Evolutionary conservation across 2,888 invertebrate species (phyloP), one percentile per base, ranked within the genome.

Genomic region (Drosophila koepferae): DNA sequence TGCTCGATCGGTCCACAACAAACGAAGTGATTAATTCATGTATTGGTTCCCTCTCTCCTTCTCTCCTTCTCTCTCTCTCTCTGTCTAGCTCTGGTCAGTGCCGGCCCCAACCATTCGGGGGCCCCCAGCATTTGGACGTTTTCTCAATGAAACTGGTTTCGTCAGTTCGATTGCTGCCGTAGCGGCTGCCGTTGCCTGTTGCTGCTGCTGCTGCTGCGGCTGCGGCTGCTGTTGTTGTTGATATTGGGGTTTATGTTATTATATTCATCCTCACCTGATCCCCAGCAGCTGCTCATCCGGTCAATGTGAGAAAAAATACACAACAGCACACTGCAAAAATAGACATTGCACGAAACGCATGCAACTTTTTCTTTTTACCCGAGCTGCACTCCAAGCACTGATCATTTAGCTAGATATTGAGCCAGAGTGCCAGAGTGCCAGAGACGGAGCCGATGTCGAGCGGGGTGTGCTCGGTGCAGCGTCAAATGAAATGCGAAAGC

Each of bases 81-180:
- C 18, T 41, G n/a, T 41, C 55, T n/a, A 16, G 18, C 41, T n/a
- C 44, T 61, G 38, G 34, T 38, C 63, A 59, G 49, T 63, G 40
- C 16, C 41, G 41, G 53, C 74, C 55, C 55, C 63, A 70, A 65
- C 53, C 66, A 71, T 64, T 53, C 55, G 65, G 20, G 20, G 65
- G 74, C 75, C 75, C 69, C 83, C 86, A 87, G 82, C 81, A 81
- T 84, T 85, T 88, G 71, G 82, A 80, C 77, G 81, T 90, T 91
- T 91, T 86, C 92, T 92, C 89, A 92, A 91, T 91, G 92, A 87
- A 92, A 92, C 91, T 86, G 91, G 91, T 91, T 91, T 91, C 84
- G 79, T 89, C 87, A 87, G 85, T 86, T 66, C 79, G 78, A 78
- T 66, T 63, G 71, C 58, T 69, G 74, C 65, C 62, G 79, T 43